Percentiles rank a stretch among this genome's conserved stretches.
phyloP scores from a whole-genome alignment of 2,113 vertebrate species.

The Tangachromis dhanisi region DNA sequence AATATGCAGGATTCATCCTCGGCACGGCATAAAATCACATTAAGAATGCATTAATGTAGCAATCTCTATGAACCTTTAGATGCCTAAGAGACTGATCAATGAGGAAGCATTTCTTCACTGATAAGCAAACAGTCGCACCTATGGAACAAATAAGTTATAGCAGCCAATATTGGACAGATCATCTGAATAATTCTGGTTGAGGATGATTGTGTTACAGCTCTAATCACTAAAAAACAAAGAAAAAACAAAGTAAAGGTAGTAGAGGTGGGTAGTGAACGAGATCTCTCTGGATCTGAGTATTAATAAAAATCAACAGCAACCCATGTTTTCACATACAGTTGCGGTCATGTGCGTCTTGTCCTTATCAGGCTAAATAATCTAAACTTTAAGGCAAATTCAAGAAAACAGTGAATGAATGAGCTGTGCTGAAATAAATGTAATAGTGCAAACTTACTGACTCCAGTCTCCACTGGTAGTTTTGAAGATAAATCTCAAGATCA shows the following conservation, averaged over 20 bases:
- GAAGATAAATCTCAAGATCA: not conserved
- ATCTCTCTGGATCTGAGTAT: not conserved
- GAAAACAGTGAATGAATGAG: not conserved
- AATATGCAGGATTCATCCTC: not conserved
- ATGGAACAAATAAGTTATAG: not conserved
- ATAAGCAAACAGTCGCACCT: not conserved
- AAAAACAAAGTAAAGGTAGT: not conserved
- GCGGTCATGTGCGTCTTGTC: not conserved
- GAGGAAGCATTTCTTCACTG: not conserved
- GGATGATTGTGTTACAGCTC: not conserved
- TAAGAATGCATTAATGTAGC: not conserved
- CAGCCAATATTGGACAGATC: not conserved
- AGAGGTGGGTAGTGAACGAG: not conserved
- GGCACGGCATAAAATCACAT: not conserved
- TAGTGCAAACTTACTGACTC: not conserved
- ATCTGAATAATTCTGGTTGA: not conserved
- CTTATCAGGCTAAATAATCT: not conserved
- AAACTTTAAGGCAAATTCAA: not conserved
- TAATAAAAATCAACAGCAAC: not conserved
- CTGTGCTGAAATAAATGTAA: not conserved
- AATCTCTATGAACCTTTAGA: not conserved
- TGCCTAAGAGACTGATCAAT: not conserved
- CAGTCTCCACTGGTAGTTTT: not conserved
- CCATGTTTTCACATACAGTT: not conserved
- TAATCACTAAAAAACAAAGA: not conserved